phyloP scores from a whole-genome alignment of 2,888 invertebrate genomes.

The Rhaphigaster nebulosa region DNA sequence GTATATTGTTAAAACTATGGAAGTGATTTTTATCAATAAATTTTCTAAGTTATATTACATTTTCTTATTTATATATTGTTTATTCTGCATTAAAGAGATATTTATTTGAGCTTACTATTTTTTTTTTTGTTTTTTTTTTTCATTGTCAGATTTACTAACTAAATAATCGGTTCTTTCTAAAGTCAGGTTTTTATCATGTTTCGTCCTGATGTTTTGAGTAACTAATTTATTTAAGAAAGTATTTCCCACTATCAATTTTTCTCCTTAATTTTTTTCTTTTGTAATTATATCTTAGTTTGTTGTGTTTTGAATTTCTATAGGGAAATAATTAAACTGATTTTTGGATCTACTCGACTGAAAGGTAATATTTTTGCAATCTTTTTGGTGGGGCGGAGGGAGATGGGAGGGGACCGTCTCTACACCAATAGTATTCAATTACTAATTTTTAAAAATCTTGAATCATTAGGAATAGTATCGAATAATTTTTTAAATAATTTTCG shows the following conservation, averaged over 20 bases:
- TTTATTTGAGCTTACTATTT: background rate
- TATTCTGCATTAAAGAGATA: background rate
- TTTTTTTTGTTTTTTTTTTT: background rate
- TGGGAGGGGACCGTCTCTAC: too few relatives aligned
- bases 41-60: background rate
- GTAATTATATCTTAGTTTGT: background rate
- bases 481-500: too few relatives aligned
- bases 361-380: background rate
- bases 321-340: background rate
- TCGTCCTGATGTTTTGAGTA: background rate
- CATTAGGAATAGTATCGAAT: too few relatives aligned
- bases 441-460: too few relatives aligned
- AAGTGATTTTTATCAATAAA: background rate
- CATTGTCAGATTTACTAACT: background rate
- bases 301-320: background rate
- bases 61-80: too few relatives aligned
- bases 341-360: background rate
- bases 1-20: background rate
- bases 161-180: too few relatives aligned
- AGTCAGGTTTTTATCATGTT: too few relatives aligned
- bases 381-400: too few relatives aligned
- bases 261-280: background rate
- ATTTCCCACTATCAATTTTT: background rate
- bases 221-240: background rate
- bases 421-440: too few relatives aligned